Conservation (phyloP, 1,140 invertebrate species). For the Oreohelix idahoensis region DNA sequence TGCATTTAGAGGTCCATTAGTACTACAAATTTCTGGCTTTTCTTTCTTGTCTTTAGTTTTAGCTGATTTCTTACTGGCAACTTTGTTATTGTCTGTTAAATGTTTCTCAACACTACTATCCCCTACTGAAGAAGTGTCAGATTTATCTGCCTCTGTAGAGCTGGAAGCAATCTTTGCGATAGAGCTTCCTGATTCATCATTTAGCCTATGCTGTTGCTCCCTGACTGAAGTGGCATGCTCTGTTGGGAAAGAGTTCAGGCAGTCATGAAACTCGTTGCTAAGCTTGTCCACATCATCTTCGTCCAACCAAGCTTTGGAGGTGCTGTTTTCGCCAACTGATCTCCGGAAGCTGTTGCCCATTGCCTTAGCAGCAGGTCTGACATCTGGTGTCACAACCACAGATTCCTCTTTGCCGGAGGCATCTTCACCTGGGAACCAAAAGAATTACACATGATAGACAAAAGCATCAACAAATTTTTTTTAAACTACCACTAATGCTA, state of each 20-base stretch:
- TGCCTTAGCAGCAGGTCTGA: not conserved
- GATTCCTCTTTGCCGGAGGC: not conserved
- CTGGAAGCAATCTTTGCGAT: not conserved
- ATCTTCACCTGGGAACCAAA: not conserved
- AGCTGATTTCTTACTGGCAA: not conserved
- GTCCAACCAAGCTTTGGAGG: not conserved
- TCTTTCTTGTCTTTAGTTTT: not conserved
- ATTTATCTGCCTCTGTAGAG: not conserved
- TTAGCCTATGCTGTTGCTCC: not conserved
- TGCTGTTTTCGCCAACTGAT: not conserved
- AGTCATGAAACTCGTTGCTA: not conserved
- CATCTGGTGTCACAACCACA: not conserved
- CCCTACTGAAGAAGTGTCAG: not conserved
- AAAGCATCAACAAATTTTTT: too few species aligned
- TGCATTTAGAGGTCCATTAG: not conserved
- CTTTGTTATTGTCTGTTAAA: not conserved
- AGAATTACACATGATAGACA: too few species aligned
- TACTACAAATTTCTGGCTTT: not conserved
- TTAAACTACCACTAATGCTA: too few species aligned
- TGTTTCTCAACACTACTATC: not conserved
- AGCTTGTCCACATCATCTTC: not conserved
- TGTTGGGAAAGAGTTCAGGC: not conserved
- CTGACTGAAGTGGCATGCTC: not conserved
- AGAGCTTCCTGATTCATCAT: not conserved
- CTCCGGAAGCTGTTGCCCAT: slow-evolving; percentile 8